Base-by-base conservation (phyloP, 1,140 invertebrate species). In the Rhynchophorus ferrugineus region DNA sequence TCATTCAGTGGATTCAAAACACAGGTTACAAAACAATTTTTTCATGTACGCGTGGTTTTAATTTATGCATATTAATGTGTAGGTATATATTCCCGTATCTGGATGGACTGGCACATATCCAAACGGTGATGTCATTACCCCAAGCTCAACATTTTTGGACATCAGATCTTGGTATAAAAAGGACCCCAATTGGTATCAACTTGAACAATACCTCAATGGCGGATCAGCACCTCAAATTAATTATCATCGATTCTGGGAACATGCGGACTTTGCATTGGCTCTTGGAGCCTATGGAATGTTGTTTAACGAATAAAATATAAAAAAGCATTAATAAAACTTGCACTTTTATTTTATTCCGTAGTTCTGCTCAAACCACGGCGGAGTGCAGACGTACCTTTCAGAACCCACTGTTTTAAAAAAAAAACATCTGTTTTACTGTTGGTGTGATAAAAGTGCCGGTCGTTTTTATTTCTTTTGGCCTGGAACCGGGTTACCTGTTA, bases 161-260 rank as follows among this genome's bases (percentile, higher is more conserved):
- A 37, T 57, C 14, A 20, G 56, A 21, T 53, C 56, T 5, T 57
- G 45, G 49, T 57, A 57, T 42, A 49, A 54, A 19, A 42, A 54
- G 3, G 50, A 58, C 42, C 45, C 39, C 8, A 50, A 58, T n/a
- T 58, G 47, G 41, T n/a, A 34, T 14, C 44, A 53, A 35, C 22
- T 58, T 8, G 21, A 58, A 17, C 20, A 34, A n/a, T 48, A 49
- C 35, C 33, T 58, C 2, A 49, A 54, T 34, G 56, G 56, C 16
- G 56, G 56, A 3, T 13, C 44, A 1, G 51, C 43, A 2, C 56
- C 56, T 7, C 6, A n/a, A n/a, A 29, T 58, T 6, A 37, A 35
- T 14, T 58, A 53, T 33, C 50, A 58, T 21, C 20, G 50, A 24
- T 58, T 58, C 39, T 58, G 56, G 50, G 38, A 53, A 14, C 50